Evolutionary conservation across 2,113 vertebrate genomes (phyloP).

Genomic region (Amblyornis subalaris): DNA sequence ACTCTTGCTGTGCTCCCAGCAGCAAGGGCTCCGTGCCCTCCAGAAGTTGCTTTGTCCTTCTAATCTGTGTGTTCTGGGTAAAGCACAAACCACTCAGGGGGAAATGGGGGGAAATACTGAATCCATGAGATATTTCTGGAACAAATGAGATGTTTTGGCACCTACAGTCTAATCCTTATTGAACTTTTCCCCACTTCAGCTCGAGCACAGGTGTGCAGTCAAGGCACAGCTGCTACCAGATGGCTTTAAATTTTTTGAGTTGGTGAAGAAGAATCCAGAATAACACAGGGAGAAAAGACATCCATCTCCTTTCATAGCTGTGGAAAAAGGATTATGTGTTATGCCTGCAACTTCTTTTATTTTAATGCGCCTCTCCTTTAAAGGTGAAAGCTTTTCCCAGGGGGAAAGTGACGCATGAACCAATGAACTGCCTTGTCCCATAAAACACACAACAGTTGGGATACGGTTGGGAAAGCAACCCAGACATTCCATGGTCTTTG

Average conservation of each 20-base stretch:
- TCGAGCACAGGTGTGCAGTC: slow-evolving; percentile 13
- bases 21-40: neutral
- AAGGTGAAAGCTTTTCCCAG: neutral
- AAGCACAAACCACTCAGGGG: neutral
- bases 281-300: neutral
- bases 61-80: slow-evolving; percentile 24
- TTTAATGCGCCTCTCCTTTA: neutral
- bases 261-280: neutral
- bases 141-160: neutral
- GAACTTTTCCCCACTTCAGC: slow-evolving; percentile 3
- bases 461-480: neutral
- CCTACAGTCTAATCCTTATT: neutral
- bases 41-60: slow-evolving; percentile 46
- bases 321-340: neutral
- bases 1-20: slow-evolving; percentile 53
- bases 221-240: neutral
- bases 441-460: neutral
- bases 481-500: neutral
- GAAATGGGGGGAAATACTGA: neutral
- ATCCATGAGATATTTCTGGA: neutral
- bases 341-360: neutral
- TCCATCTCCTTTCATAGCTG: neutral
- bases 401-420: neutral
- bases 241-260: neutral
- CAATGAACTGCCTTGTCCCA: neutral